A percentile compares a stretch with the other conserved stretches of the same genome.
phyloP scores from a whole-genome alignment of 2,888 invertebrate genomes.

The Arenicola marina region DNA sequence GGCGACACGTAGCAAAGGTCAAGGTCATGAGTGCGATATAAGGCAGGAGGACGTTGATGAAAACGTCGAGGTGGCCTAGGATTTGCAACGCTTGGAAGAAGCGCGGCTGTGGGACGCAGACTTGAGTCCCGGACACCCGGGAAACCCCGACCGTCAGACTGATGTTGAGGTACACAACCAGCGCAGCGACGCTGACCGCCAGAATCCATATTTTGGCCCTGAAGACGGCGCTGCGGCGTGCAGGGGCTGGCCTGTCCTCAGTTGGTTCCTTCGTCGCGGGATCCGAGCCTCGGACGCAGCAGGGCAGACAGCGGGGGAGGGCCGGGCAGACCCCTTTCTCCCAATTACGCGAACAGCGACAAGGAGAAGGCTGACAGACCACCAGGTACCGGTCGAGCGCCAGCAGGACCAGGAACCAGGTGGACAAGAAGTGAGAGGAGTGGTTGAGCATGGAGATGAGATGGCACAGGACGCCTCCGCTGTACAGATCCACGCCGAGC shows the following conservation, averaged over 20 bases:
- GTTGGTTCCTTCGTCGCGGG: too few relatives aligned
- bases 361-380: background rate
- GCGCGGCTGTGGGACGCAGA: background rate
- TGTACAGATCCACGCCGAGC: background rate
- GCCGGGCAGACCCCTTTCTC: background rate
- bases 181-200: background rate
- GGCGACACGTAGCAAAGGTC: background rate
- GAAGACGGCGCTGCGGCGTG: too few relatives aligned
- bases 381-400: conserved; percentile 2
- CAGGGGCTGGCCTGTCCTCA: too few relatives aligned
- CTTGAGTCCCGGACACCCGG: background rate
- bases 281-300: background rate
- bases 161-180: background rate
- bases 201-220: background rate
- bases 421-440: background rate
- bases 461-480: background rate
- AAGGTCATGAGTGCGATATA: conserved; percentile 1
- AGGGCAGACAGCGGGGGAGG: background rate
- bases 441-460: background rate
- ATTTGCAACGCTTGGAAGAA: background rate
- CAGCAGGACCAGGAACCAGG: conserved; percentile 7
- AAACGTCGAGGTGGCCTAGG: background rate
- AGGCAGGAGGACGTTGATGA: conserved; percentile 6
- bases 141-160: conserved; percentile 1
- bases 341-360: too few relatives aligned